Conservation (phyloP, 1,140 invertebrate species). For the Aethina tumida region DNA sequence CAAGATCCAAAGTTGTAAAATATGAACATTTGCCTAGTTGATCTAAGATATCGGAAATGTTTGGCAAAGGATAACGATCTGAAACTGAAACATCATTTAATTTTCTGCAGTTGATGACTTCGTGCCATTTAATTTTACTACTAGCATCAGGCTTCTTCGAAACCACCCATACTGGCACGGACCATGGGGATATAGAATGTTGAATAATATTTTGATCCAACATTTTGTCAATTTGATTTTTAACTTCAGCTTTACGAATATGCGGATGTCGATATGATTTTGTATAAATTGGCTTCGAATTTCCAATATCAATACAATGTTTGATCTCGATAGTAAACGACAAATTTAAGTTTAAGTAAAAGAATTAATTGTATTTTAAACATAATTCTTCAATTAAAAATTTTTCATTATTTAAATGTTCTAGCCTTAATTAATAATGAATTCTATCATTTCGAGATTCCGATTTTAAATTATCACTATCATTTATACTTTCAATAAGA, state of each 20-base stretch:
- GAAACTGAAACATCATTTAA: slow-evolving; percentile 33
- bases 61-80: slow-evolving; percentile 40
- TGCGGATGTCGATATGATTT: slow-evolving; percentile 3
- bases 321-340: no score
- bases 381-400: no score
- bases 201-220: neutral
- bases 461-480: no score
- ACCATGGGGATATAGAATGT: neutral
- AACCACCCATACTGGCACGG: slow-evolving; percentile 5
- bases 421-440: no score
- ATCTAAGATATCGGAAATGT: slow-evolving; percentile 34
- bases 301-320: no score
- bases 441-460: no score
- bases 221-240: slow-evolving; percentile 5
- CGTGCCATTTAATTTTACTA: slow-evolving; percentile 4
- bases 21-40: slow-evolving; percentile 27
- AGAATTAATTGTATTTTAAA: no score
- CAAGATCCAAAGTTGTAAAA: slow-evolving; percentile 36
- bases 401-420: no score
- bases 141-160: slow-evolving; percentile 5
- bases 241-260: neutral
- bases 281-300: neutral
- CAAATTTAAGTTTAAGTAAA: no score
- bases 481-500: no score
- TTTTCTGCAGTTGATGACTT: slow-evolving; percentile 31